Percentiles rank a stretch among this genome's conserved stretches.
Conservation (phyloP, 2,113 vertebrate species). For the Callospermophilus lateralis region DNA sequence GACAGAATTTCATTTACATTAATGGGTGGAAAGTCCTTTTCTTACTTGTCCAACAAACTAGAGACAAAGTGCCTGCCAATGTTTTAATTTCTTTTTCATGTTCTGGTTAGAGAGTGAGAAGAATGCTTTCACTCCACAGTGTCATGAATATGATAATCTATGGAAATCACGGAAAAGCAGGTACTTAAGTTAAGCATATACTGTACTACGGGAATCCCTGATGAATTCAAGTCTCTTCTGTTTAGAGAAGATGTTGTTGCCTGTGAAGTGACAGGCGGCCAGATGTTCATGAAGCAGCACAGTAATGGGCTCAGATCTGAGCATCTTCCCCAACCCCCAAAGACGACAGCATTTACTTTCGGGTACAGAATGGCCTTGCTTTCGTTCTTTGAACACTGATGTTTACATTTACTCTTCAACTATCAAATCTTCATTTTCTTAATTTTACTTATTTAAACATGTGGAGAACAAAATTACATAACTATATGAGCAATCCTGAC, state of each 20-base stretch:
- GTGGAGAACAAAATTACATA: slow-evolving; percentile 47
- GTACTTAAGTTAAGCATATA: slow-evolving; percentile 93
- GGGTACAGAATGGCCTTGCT: slow-evolving; percentile 80
- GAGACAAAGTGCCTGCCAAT: slow-evolving; percentile 93
- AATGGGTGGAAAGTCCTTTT: slow-evolving; percentile 88
- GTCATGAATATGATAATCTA: slow-evolving; percentile 96
- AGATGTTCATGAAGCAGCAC: slow-evolving; percentile 89
- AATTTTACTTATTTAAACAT: slow-evolving; percentile 75
- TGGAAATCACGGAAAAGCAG: slow-evolving; percentile 92
- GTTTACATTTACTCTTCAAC: slow-evolving; percentile 72
- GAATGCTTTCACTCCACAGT: slow-evolving; percentile 90
- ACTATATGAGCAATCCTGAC: background rate
- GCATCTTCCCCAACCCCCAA: slow-evolving; percentile 74
- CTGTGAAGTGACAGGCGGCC: slow-evolving; percentile 90
- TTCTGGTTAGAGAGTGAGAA: slow-evolving; percentile 89
- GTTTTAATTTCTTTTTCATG: slow-evolving; percentile 91
- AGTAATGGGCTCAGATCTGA: slow-evolving; percentile 84
- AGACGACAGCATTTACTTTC: slow-evolving; percentile 79
- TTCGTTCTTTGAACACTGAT: slow-evolving; percentile 81
- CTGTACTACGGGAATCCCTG: slow-evolving; percentile 90
- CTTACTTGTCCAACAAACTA: slow-evolving; percentile 89
- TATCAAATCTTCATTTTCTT: slow-evolving; percentile 84
- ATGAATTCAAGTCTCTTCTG: slow-evolving; percentile 89
- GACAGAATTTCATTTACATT: slow-evolving; percentile 90
- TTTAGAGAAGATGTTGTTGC: slow-evolving; percentile 90